phyloP scores from a whole-genome alignment of 2,113 vertebrate species.

The Lonchura striata region DNA sequence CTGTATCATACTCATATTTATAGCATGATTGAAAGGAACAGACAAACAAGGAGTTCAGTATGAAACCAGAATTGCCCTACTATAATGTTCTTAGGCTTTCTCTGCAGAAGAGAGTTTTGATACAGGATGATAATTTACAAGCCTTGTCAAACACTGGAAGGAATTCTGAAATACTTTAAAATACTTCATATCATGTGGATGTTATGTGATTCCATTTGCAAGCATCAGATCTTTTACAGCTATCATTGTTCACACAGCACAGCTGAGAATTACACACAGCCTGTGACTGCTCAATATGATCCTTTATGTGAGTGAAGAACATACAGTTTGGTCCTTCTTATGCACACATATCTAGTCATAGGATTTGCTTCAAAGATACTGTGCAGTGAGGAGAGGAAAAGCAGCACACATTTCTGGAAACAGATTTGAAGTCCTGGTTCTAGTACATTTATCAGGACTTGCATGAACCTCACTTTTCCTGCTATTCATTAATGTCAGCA shows the following conservation, averaged over 20 bases:
- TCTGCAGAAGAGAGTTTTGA: neutral
- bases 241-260: neutral
- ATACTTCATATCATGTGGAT: neutral
- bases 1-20: neutral
- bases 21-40: neutral
- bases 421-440: neutral
- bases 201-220: neutral
- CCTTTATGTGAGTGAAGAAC: neutral
- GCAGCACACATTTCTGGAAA: neutral
- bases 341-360: neutral
- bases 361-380: neutral
- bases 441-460: neutral
- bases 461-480: neutral
- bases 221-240: neutral
- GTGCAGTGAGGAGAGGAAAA: neutral
- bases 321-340: neutral
- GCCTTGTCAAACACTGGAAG: neutral
- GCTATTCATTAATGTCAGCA: neutral
- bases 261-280: rapidly evolving
- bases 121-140: neutral
- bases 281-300: neutral
- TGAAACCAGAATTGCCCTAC: neutral
- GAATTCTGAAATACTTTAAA: neutral
- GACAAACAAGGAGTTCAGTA: neutral
- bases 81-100: neutral